phyloP scores from a whole-genome alignment of 2,797 vertebrate genomes.

The Propithecus perrieri region DNA sequence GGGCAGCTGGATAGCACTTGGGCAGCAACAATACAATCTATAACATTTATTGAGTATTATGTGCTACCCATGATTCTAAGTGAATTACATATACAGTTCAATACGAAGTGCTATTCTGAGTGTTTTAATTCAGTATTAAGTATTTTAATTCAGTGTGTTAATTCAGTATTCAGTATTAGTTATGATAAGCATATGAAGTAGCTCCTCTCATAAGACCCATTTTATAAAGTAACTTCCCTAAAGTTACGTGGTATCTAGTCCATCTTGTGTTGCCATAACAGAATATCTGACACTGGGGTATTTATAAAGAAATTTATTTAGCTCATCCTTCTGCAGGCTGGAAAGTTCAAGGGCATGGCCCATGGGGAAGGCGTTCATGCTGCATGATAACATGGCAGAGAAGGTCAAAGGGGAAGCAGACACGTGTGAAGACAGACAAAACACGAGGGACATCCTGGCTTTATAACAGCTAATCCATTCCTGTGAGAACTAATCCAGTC shows the following conservation, averaged over 20 bases:
- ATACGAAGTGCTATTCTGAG: neutral
- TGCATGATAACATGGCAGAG: neutral
- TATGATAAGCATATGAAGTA: neutral
- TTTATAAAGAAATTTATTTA: neutral
- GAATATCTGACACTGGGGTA: neutral
- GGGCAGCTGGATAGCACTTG: neutral
- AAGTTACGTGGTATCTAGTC: neutral
- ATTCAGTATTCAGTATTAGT: neutral
- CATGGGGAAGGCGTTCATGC: neutral
- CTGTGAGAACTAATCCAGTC: neutral
- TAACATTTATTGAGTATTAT: neutral
- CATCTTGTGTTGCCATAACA: neutral
- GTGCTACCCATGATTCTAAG: neutral
- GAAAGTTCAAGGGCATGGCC: neutral
- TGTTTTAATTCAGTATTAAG: neutral
- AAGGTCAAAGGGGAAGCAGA: neutral
- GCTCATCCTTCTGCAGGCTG: neutral
- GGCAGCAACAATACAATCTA: neutral
- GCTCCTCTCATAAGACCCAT: neutral
- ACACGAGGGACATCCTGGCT: neutral
- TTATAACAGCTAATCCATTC: neutral
- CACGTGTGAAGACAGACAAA: neutral
- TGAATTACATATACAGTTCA: neutral
- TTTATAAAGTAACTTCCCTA: neutral
- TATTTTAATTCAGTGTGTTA: too few relatives aligned